These are phyloP conservation scores for Diachrysia chrysitis DNA, from an alignment of 2,888 invertebrate genomes.

Conservation along the genomic window DNA sequence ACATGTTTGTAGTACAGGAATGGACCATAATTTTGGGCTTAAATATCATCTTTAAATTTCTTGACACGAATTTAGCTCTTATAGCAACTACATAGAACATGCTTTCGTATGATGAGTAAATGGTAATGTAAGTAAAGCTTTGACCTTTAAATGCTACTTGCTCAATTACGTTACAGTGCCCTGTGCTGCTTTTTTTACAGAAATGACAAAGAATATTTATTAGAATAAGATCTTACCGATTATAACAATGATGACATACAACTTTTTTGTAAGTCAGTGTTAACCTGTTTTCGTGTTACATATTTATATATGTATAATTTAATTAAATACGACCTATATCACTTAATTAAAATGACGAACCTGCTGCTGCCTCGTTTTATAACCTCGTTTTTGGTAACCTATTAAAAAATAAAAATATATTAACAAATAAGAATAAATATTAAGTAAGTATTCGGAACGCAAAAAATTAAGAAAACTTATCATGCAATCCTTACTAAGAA, in stretches of 20 bases:
- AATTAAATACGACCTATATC: not conserved
- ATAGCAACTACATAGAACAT: slow-evolving; percentile 10
- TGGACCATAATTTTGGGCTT: slow-evolving; percentile 31
- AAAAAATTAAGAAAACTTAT: slow-evolving; percentile 16
- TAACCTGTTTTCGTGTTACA: not conserved
- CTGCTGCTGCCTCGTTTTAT: not conserved
- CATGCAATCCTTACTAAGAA: slow-evolving; percentile 16
- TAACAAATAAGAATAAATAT: too few species aligned
- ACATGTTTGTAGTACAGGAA: slow-evolving; percentile 19
- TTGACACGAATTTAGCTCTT: slow-evolving; percentile 32
- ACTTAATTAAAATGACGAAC: not conserved
- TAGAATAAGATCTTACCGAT: slow-evolving; percentile 25
- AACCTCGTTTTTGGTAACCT: not conserved
- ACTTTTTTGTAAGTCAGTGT: too few species aligned
- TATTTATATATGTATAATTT: not conserved
- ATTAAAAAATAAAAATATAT: too few species aligned
- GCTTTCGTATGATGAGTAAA: slow-evolving; percentile 32
- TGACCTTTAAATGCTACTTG: slow-evolving; percentile 69
- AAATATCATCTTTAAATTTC: slow-evolving; percentile 29
- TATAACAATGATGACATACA: too few species aligned
- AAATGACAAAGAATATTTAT: slow-evolving; percentile 8
- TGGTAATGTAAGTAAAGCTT: slow-evolving; percentile 31
- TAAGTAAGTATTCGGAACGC: too few species aligned
- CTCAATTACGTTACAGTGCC: slow-evolving; percentile 56
- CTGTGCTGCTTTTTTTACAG: slow-evolving; percentile 33